Percentiles rank a stretch among this genome's conserved stretches.
These are phyloP conservation scores for Erethizon dorsatum DNA, from an alignment of 2,797 vertebrate species.

Conservation along the genomic window DNA sequence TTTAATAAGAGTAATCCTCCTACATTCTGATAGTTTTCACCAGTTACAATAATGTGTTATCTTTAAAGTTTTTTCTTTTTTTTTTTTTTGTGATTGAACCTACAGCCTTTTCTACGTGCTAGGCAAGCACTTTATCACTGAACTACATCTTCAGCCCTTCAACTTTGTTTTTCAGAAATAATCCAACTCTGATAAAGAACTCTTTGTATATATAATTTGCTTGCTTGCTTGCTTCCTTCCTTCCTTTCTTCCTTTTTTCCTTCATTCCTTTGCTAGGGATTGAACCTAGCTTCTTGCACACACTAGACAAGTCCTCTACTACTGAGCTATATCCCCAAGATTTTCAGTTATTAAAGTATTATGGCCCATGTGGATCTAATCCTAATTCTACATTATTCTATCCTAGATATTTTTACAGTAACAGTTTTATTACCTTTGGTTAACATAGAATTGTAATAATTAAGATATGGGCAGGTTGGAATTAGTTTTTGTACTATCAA, in stretches of 20 bases:
- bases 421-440: slow-evolving; percentile 36
- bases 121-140: not conserved
- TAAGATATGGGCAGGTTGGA: not conserved
- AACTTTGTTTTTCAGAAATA: not conserved
- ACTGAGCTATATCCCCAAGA: not conserved
- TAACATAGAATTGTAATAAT: slow-evolving; percentile 31
- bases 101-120: not conserved
- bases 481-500: not conserved
- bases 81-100: not conserved
- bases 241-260: not conserved
- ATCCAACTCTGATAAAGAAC: not conserved
- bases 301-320: not conserved
- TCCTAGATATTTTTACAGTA: not conserved
- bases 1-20: not conserved
- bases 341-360: slow-evolving; percentile 51
- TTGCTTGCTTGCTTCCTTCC: not conserved
- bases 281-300: not conserved
- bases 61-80: not conserved
- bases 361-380: not conserved
- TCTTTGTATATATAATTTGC: not conserved
- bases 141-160: not conserved
- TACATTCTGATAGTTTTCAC: slow-evolving; percentile 56
- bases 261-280: not conserved
- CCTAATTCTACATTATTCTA: not conserved
- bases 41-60: not conserved